Conservation (phyloP, 1,140 invertebrate species). For the Bombus polaris region DNA sequence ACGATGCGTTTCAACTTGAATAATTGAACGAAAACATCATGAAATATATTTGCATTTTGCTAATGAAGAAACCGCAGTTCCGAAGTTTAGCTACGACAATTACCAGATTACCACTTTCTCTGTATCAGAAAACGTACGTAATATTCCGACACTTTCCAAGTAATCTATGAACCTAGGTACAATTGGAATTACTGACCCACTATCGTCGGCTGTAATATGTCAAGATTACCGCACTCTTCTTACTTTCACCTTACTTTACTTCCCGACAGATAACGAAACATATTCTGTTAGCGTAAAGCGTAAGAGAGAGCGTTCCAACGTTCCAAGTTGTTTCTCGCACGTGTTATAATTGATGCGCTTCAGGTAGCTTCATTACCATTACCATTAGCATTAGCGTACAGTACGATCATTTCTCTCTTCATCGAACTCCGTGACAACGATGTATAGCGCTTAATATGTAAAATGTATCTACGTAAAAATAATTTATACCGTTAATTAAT, state of each 20-base stretch:
- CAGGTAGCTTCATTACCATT: no score
- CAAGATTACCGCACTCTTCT: conserved; percentile 40
- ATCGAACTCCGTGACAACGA: neutral
- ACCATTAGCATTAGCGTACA: no score
- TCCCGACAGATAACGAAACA: conserved; percentile 46
- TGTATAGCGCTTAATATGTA: neutral
- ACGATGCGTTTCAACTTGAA: no score
- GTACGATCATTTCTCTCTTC: neutral
- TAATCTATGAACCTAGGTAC: neutral
- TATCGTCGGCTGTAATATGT: neutral
- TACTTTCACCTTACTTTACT: conserved; percentile 56
- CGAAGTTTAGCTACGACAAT: no score
- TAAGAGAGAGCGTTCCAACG: conserved; percentile 58
- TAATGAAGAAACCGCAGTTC: neutral
- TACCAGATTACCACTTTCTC: neutral
- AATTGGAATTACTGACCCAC: neutral
- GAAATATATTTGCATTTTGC: neutral
- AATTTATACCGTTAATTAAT: no score
- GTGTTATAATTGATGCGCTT: neutral
- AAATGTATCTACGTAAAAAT: no score
- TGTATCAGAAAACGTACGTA: neutral
- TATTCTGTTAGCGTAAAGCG: conserved; percentile 60
- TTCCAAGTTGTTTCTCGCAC: neutral
- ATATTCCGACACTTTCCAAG: neutral
- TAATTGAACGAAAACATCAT: no score